These are phyloP conservation scores for Pygoscelis adeliae DNA, from an alignment of 2,113 vertebrate species.

Conservation along the genomic window DNA sequence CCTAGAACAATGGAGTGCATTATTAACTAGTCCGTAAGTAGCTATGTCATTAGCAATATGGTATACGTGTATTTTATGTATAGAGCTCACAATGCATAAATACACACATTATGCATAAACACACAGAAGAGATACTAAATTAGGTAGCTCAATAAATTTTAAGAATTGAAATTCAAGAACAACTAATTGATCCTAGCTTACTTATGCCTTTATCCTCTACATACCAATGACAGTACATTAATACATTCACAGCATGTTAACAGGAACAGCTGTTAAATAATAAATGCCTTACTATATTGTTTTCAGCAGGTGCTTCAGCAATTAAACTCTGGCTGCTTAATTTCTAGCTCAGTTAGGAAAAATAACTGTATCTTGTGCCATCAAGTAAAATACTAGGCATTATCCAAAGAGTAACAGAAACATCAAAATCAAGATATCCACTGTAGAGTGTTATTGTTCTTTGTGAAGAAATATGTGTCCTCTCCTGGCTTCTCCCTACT, in stretches of 20 bases:
- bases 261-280: conserved; percentile 47
- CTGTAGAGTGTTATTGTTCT: not conserved
- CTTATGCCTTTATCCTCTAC: not conserved
- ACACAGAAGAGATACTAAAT: not conserved
- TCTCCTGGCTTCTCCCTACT: not conserved
- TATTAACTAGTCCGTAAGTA: not conserved
- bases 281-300: conserved; percentile 37
- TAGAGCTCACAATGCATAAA: not conserved
- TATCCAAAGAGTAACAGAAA: conserved; percentile 1
- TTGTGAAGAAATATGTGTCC: not conserved
- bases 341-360: conserved; percentile 30
- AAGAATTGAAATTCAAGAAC: not conserved
- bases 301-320: conserved; percentile 52
- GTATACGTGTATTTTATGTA: not conserved
- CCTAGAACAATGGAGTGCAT: not conserved
- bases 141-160: not conserved
- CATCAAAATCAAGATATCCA: not conserved
- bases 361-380: not conserved
- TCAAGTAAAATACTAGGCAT: not conserved
- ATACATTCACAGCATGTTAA: conserved; percentile 59
- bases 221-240: not conserved
- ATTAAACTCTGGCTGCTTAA: conserved; percentile 41
- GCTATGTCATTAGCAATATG: not conserved
- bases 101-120: not conserved
- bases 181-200: not conserved